Evolutionary conservation across 2,797 vertebrate genomes (phyloP).

Genomic region (Gila robusta): DNA sequence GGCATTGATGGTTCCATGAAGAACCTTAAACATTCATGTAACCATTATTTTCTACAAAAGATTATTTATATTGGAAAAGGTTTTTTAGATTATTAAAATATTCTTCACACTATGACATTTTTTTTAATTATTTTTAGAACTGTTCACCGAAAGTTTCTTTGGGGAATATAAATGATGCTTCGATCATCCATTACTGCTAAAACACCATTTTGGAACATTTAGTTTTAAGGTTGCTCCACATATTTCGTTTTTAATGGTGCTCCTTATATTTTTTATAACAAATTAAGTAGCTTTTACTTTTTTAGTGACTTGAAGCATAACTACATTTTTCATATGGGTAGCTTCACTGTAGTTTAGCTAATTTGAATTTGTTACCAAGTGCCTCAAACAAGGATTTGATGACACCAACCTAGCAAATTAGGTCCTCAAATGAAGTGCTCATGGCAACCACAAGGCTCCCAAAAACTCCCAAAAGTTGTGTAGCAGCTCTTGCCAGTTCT

Average conservation of each 20-base stretch:
- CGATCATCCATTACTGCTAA: not conserved
- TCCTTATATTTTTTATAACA: not conserved
- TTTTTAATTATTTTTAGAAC: no score
- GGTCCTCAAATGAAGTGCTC: not conserved
- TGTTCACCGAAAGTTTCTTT: not conserved
- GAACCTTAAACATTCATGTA: not conserved
- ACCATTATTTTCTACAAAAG: no score
- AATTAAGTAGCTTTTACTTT: not conserved
- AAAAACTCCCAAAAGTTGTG: not conserved
- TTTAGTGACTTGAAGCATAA: not conserved
- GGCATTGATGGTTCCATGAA: not conserved
- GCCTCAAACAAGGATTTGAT: not conserved
- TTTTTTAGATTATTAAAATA: no score
- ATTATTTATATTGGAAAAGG: no score
- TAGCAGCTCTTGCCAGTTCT: not conserved
- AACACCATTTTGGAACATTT: not conserved
- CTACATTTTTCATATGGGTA: not conserved
- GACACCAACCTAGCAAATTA: not conserved
- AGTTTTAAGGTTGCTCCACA: not conserved
- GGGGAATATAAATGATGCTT: not conserved
- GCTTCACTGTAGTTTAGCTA: not conserved
- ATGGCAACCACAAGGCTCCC: not conserved
- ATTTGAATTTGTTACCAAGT: not conserved
- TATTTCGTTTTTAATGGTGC: not conserved
- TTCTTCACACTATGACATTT: no score